Conservation (phyloP, 2,113 vertebrate genomes). For the Phaethornis superciliosus region DNA sequence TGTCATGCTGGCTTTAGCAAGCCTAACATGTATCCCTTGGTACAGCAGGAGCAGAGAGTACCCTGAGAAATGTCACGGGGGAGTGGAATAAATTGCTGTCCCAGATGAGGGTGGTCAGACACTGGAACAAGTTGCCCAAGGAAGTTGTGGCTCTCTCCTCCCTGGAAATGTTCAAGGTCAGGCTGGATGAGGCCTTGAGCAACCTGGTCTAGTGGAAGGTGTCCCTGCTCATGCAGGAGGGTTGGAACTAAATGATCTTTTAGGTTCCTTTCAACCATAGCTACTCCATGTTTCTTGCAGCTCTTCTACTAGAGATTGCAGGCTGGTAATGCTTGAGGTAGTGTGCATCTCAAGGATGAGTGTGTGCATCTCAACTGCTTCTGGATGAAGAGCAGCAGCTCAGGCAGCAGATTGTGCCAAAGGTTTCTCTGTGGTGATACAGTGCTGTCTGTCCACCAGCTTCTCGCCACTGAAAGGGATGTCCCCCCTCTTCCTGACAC, state of each 20-base stretch:
- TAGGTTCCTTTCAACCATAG: too few species aligned
- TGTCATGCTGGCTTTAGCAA: not conserved
- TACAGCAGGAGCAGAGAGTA: not conserved
- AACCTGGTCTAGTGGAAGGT: too few species aligned
- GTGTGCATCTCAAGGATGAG: too few species aligned
- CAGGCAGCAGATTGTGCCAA: not conserved
- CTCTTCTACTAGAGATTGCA: not conserved
- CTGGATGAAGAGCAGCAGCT: not conserved
- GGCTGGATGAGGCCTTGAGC: too few species aligned
- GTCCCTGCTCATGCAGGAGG: too few species aligned
- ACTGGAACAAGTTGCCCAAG: too few species aligned
- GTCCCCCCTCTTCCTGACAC: not conserved
- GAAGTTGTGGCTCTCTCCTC: too few species aligned
- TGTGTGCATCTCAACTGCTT: not conserved
- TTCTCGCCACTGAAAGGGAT: not conserved
- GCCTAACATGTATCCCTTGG: accelerated
- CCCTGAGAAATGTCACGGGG: accelerated
- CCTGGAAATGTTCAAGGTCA: too few species aligned
- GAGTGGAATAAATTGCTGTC: not conserved
- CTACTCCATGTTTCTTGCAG: not conserved
- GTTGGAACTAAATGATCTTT: too few species aligned
- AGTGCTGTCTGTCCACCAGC: not conserved
- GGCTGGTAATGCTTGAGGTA: not conserved
- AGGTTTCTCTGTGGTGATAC: not conserved
- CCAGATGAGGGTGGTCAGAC: not conserved